phyloP scores from a whole-genome alignment of 2,888 invertebrate species.

The Eulithis prunata region DNA sequence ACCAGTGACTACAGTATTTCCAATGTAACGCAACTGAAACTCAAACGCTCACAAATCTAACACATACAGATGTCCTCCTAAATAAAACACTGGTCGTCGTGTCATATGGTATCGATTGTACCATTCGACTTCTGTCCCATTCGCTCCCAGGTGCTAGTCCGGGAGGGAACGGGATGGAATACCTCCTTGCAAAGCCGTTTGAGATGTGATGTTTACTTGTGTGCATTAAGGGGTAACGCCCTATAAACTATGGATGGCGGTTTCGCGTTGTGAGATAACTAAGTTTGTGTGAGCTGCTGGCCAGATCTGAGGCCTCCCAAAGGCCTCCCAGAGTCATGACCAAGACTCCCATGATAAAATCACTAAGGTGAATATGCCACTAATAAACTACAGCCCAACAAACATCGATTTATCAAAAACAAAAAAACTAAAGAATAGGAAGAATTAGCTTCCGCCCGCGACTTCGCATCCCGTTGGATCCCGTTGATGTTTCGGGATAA shows the following conservation, averaged over 20 bases:
- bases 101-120: constrained; percentile 80
- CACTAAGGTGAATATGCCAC: no score
- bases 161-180: constrained; percentile 23
- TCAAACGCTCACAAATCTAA: constrained; percentile 10
- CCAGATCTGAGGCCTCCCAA: no score
- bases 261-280: constrained; percentile 3
- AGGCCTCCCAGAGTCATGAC: no score
- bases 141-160: constrained; percentile 52
- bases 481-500: no score
- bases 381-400: no score
- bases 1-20: no score
- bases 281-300: background rate
- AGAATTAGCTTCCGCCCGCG: no score
- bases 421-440: no score
- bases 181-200: constrained; percentile 45
- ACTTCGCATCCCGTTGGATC: no score
- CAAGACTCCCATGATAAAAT: no score
- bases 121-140: constrained; percentile 57
- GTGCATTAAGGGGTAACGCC: constrained; percentile 69
- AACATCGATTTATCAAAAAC: no score
- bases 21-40: background rate
- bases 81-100: constrained; percentile 72
- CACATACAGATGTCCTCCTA: constrained; percentile 45
- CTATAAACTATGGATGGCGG: constrained; percentile 41
- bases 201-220: constrained; percentile 59